Evolutionary conservation across 1,140 invertebrate genomes (phyloP).

Genomic region (Aphis gossypii): DNA sequence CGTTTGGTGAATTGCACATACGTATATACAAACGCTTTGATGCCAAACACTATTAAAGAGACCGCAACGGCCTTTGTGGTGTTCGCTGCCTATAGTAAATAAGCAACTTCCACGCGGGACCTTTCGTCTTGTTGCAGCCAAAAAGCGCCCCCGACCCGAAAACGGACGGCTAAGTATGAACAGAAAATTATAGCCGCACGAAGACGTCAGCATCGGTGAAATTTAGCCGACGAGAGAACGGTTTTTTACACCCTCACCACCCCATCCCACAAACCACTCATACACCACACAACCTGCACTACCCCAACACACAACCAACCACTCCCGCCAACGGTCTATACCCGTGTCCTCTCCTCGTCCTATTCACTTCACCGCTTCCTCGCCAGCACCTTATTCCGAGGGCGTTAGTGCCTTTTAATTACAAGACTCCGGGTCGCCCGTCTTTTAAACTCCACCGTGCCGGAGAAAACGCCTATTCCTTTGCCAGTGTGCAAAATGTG

Average conservation of each 20-base stretch:
- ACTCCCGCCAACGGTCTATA: background rate
- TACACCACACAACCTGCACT: background rate
- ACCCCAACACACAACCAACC: background rate
- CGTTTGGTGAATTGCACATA: background rate
- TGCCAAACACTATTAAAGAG: background rate
- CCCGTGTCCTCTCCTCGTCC: background rate
- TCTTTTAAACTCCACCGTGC: constrained; percentile 41
- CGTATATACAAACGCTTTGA: constrained; percentile 27
- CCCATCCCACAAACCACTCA: background rate
- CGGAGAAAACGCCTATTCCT: constrained; percentile 55
- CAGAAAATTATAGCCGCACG: constrained; percentile 47
- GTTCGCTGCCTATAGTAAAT: constrained; percentile 15
- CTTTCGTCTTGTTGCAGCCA: background rate
- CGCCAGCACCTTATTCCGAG: background rate
- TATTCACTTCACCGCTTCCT: background rate
- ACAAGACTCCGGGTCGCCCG: constrained; percentile 32
- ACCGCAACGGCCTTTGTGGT: constrained; percentile 39
- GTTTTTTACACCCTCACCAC: background rate
- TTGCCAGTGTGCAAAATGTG: constrained; percentile 46
- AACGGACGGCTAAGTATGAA: constrained; percentile 41
- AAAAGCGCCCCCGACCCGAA: background rate
- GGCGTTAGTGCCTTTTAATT: constrained; percentile 53
- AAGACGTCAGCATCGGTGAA: constrained; percentile 12
- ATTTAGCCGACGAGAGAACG: constrained; percentile 17
- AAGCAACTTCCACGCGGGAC: constrained; percentile 10